These are phyloP conservation scores for Pemphredon lugubris DNA, from an alignment of 2,888 invertebrate species.

Conservation along the genomic window DNA sequence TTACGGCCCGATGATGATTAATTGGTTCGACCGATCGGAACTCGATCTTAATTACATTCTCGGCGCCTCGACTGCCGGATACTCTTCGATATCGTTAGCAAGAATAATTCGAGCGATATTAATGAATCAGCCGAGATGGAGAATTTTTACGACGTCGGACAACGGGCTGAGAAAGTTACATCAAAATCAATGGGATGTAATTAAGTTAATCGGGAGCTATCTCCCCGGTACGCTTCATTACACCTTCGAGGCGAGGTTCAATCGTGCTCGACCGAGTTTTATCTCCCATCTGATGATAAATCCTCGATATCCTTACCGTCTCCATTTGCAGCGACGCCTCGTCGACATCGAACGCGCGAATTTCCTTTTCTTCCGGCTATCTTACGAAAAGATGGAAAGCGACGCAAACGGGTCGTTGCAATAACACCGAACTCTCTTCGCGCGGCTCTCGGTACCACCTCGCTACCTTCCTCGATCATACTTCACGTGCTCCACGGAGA, in stretches of 20 bases:
- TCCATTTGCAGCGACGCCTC: slow-evolving; percentile 3
- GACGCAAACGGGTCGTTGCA: background rate
- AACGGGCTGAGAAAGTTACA: slow-evolving; percentile 47
- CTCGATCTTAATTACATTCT: slow-evolving; percentile 38
- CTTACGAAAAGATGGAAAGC: too few relatives aligned
- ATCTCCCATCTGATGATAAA: slow-evolving; percentile 71
- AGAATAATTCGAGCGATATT: slow-evolving; percentile 31
- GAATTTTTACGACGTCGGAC: slow-evolving; percentile 42
- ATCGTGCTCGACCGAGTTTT: slow-evolving; percentile 65
- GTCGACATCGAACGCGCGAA: slow-evolving; percentile 42
- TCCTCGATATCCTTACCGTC: slow-evolving; percentile 33
- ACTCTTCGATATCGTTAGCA: slow-evolving; percentile 41
- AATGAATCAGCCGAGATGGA: slow-evolving; percentile 35
- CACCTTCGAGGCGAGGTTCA: slow-evolving; percentile 45
- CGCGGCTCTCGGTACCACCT: too few relatives aligned
- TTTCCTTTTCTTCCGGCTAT: slow-evolving; percentile 17
- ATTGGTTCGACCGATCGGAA: slow-evolving; percentile 36
- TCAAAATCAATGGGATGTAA: slow-evolving; percentile 66
- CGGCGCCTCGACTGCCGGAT: slow-evolving; percentile 2
- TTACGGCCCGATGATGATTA: background rate
- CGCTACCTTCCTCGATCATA: slow-evolving; percentile 9
- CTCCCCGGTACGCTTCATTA: slow-evolving; percentile 72
- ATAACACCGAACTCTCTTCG: background rate
- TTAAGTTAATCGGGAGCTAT: slow-evolving; percentile 76
- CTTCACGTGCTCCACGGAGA: background rate